Evolutionary conservation across 2,888 invertebrate genomes (phyloP).

Genomic region (Rhyacophila evoluta): DNA sequence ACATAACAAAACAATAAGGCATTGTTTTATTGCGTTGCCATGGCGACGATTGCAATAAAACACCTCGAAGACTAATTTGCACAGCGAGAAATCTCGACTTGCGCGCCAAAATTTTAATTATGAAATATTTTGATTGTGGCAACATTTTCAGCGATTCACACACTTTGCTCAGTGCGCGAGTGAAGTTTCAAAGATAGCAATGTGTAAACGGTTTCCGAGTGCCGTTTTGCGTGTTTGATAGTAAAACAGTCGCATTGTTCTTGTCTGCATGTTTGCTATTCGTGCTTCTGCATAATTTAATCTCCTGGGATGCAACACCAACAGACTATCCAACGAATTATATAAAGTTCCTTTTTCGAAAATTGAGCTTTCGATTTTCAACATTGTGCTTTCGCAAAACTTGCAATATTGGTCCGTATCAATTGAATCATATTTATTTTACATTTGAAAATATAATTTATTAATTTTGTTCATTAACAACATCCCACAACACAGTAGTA

Average conservation of each 20-base stretch:
- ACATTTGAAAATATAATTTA: too few relatives aligned
- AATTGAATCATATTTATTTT: too few relatives aligned
- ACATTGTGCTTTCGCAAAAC: too few relatives aligned
- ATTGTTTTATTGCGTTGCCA: too few relatives aligned
- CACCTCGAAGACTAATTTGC: not conserved
- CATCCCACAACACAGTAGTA: too few relatives aligned
- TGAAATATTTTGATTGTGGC: slow-evolving; percentile 15
- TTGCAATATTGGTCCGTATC: too few relatives aligned
- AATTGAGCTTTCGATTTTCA: too few relatives aligned
- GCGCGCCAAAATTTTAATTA: slow-evolving; percentile 2
- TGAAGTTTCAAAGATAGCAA: not conserved
- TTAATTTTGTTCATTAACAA: too few relatives aligned
- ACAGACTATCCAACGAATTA: not conserved
- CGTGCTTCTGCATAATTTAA: not conserved
- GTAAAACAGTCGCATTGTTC: not conserved
- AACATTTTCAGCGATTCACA: not conserved
- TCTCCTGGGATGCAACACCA: not conserved
- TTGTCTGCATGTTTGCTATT: not conserved
- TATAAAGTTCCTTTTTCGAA: too few relatives aligned
- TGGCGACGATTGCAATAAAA: not conserved
- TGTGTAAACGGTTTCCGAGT: not conserved
- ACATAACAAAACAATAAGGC: too few relatives aligned
- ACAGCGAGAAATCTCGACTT: not conserved
- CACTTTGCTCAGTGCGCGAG: not conserved
- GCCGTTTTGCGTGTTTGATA: not conserved